phyloP scores from a whole-genome alignment of 2,888 invertebrate species.

The Archaeoteleia sp. region DNA sequence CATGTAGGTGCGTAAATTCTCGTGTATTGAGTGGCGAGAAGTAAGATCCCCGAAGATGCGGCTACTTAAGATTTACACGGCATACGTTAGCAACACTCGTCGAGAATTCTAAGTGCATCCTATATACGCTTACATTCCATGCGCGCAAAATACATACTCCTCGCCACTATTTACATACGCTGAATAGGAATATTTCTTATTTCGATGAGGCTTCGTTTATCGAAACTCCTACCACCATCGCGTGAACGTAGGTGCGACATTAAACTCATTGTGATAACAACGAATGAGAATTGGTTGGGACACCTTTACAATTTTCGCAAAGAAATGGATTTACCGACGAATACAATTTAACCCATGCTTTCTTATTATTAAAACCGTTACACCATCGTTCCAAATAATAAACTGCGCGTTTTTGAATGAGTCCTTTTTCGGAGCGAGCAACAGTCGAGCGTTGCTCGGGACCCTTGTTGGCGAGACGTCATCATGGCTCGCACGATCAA shows the following conservation, averaged over 20 bases:
- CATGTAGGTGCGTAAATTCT: slow-evolving; percentile 50
- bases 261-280: too few species aligned
- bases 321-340: too few species aligned
- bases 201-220: neutral
- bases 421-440: neutral
- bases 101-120: slow-evolving; percentile 49
- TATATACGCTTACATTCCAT: slow-evolving; percentile 24
- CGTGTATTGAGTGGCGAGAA: slow-evolving; percentile 43
- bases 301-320: too few species aligned
- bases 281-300: too few species aligned
- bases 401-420: too few species aligned
- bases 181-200: slow-evolving; percentile 18
- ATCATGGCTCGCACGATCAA: slow-evolving; percentile 54
- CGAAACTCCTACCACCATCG: neutral
- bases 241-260: too few species aligned
- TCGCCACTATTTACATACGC: slow-evolving; percentile 10
- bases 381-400: too few species aligned
- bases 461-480: slow-evolving; percentile 20
- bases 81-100: slow-evolving; percentile 22
- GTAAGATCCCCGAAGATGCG: slow-evolving; percentile 37
- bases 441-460: neutral
- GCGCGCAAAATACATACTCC: slow-evolving; percentile 7
- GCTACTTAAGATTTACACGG: slow-evolving; percentile 49
- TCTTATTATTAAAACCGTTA: too few species aligned
- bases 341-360: too few species aligned